phyloP scores from a whole-genome alignment of 1,140 invertebrate species.

The Micrasema longulum region DNA sequence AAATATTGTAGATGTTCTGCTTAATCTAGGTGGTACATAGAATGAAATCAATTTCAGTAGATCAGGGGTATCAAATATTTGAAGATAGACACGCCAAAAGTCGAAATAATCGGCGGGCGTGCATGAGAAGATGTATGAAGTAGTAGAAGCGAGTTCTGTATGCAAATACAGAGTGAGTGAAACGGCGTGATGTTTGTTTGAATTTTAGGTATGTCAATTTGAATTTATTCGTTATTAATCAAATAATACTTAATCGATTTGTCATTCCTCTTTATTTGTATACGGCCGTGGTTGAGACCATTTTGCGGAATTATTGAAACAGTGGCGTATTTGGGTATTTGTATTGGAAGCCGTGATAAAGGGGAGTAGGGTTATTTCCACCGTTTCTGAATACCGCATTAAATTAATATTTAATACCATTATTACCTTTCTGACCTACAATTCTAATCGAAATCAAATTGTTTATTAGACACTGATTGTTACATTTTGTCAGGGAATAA shows the following conservation, averaged over 20 bases:
- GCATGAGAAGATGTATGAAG: no score
- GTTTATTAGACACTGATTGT: background rate
- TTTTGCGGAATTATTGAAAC: constrained; percentile 30
- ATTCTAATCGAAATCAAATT: background rate
- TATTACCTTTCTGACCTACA: constrained; percentile 1
- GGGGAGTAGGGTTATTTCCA: background rate
- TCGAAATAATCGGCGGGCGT: no score
- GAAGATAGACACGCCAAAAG: no score
- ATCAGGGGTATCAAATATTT: no score
- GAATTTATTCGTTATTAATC: background rate
- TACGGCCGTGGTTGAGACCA: background rate
- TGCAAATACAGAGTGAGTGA: no score
- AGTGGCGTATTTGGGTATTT: constrained; percentile 30
- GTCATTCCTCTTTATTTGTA: constrained; percentile 15
- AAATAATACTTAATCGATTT: constrained; percentile 5
- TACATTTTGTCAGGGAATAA: no score
- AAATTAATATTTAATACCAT: constrained; percentile 8
- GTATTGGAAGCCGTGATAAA: background rate
- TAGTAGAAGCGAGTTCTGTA: no score
- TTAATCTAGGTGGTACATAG: no score
- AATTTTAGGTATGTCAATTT: no score
- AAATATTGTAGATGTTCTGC: no score
- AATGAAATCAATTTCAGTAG: no score
- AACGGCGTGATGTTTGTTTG: no score
- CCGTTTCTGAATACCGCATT: constrained; percentile 13